phyloP scores from a whole-genome alignment of 2,113 vertebrate species.

The Todiramphus chloris region DNA sequence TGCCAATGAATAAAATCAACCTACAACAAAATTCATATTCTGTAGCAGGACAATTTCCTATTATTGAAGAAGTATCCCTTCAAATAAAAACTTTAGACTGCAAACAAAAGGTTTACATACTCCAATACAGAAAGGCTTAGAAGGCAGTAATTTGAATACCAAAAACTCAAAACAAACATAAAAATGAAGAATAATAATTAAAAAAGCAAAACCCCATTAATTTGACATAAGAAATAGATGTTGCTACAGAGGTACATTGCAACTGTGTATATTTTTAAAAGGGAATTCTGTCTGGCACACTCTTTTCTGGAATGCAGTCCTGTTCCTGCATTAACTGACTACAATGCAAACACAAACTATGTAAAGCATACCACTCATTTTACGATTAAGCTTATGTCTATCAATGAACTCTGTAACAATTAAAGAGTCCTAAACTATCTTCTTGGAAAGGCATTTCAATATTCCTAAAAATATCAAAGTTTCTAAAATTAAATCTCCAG shows the following conservation, averaged over 20 bases:
- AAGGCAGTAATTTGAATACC: not conserved
- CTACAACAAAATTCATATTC: not conserved
- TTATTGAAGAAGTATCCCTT: not conserved
- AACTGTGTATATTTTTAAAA: not conserved
- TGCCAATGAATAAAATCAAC: not conserved
- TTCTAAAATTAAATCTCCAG: constrained; percentile 65
- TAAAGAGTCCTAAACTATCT: constrained; percentile 46
- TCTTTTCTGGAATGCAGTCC: not conserved
- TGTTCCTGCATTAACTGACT: not conserved
- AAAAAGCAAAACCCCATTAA: not conserved
- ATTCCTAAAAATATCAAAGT: constrained; percentile 56
- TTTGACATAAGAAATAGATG: not conserved
- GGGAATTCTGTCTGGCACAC: not conserved
- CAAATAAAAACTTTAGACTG: not conserved
- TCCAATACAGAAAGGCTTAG: not conserved
- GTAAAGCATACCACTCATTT: not conserved
- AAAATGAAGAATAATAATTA: not conserved
- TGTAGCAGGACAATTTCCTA: not conserved
- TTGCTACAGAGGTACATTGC: not conserved
- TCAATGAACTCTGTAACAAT: constrained; percentile 8
- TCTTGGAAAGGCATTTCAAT: constrained; percentile 55
- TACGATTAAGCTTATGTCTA: not conserved
- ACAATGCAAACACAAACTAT: not conserved
- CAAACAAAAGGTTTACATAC: not conserved
- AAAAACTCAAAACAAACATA: not conserved